Conservation (phyloP, 2,888 invertebrate genomes). For the Nomada fucata region DNA sequence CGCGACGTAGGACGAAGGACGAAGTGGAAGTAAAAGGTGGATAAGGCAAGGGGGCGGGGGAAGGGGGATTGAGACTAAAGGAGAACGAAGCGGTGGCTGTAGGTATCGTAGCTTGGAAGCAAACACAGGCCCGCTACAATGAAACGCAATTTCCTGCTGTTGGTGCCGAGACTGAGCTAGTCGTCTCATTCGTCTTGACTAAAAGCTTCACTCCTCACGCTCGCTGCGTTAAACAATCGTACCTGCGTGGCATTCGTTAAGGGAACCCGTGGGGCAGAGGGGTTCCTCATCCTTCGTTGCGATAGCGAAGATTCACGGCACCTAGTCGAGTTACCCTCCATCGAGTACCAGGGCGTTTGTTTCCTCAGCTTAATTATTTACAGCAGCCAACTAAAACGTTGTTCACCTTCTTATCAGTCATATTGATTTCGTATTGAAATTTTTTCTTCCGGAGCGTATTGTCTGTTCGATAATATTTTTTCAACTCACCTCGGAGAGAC, state of each 20-base stretch:
- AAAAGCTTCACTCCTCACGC: conserved; percentile 79
- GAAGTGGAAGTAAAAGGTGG: conserved; percentile 40
- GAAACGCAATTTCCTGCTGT: conserved; percentile 83
- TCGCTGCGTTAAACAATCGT: conserved; percentile 79
- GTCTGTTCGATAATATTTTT: too few species aligned
- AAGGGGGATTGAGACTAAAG: conserved; percentile 34
- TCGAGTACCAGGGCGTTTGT: conserved; percentile 55
- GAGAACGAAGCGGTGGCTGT: conserved; percentile 58
- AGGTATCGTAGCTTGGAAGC: conserved; percentile 80
- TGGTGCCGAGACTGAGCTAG: conserved; percentile 75
- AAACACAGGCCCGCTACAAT: conserved; percentile 83
- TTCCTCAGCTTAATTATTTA: conserved; percentile 59
- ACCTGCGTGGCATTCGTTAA: conserved; percentile 78
- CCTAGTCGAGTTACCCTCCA: conserved; percentile 50
- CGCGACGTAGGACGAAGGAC: conserved; percentile 56
- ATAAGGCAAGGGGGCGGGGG: conserved; percentile 2
- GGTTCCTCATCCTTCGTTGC: conserved; percentile 34
- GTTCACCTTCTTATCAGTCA: neutral
- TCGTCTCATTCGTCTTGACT: conserved; percentile 80
- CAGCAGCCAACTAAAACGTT: conserved; percentile 20
- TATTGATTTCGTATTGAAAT: too few species aligned
- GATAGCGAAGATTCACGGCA: conserved; percentile 65
- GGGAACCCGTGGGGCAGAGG: conserved; percentile 51
- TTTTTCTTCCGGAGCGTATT: too few species aligned
- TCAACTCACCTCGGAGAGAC: too few species aligned